Conservation (phyloP, 2,113 vertebrate species). For the Ancistrus triradiatus region DNA sequence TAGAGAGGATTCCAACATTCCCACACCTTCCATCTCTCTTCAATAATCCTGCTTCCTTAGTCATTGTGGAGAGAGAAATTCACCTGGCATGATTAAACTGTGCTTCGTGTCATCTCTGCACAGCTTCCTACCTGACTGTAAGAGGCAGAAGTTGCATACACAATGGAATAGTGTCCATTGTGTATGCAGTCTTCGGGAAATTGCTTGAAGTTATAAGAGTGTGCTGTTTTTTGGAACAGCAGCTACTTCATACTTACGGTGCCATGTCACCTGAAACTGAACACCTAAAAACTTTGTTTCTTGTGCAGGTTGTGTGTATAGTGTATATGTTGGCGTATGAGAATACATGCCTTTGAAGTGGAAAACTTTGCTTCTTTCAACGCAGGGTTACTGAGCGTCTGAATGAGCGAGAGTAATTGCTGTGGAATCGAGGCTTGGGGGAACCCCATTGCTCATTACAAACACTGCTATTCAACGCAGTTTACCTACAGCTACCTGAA, state of each 20-base stretch:
- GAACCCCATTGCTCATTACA: slow-evolving; percentile 15
- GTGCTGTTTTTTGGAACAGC: slow-evolving; percentile 5
- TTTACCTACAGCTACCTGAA: slow-evolving; percentile 10
- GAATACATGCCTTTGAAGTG: slow-evolving; percentile 27
- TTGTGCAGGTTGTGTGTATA: slow-evolving; percentile 2
- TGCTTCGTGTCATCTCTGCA: background rate
- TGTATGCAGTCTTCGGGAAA: background rate
- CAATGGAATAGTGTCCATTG: no score
- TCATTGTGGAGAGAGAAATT: slow-evolving; percentile 9
- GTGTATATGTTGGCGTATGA: background rate
- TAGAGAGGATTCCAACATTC: slow-evolving; percentile 64
- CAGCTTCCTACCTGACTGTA: background rate
- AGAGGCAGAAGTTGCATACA: no score
- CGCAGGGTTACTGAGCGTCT: slow-evolving; percentile 17
- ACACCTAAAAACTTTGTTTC: slow-evolving; percentile 1
- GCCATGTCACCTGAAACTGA: background rate
- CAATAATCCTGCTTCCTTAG: slow-evolving; percentile 18
- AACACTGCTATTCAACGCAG: slow-evolving; percentile 13
- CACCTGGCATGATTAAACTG: background rate
- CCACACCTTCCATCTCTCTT: slow-evolving; percentile 55
- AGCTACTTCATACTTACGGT: background rate
- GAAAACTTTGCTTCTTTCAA: slow-evolving; percentile 22
- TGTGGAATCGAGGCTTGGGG: slow-evolving; percentile 13
- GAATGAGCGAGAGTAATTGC: slow-evolving; percentile 38
- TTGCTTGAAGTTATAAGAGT: background rate